Conservation (phyloP, 2,888 invertebrate genomes). For the Apoda limacodes region DNA sequence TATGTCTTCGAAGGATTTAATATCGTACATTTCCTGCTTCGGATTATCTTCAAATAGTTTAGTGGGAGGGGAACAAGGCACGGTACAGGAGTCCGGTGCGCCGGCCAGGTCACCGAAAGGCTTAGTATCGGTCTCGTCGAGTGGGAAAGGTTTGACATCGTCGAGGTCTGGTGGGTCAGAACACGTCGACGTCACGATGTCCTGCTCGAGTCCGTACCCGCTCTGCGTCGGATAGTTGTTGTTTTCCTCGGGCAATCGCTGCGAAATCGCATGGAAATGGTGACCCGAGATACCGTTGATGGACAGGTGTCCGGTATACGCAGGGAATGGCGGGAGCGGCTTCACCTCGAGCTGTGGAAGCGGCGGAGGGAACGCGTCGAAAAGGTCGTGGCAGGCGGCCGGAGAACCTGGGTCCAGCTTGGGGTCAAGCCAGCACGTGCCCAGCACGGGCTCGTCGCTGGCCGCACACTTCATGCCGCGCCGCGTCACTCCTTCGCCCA, state of each 20-base stretch:
- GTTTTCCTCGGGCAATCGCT: constrained; percentile 79
- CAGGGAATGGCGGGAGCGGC: constrained; percentile 85
- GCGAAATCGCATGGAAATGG: constrained; percentile 88
- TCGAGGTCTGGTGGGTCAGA: constrained; percentile 71
- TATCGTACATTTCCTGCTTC: constrained; percentile 76
- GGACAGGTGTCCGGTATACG: constrained; percentile 86
- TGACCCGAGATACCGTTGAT: constrained; percentile 91
- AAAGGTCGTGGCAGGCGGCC: constrained; percentile 71
- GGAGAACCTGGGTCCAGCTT: constrained; percentile 55
- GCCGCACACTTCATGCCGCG: constrained; percentile 73
- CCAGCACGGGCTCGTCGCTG: constrained; percentile 79
- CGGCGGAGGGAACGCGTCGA: constrained; percentile 76
- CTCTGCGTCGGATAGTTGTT: constrained; percentile 76
- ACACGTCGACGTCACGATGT: constrained; percentile 78
- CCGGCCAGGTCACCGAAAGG: constrained; percentile 61
- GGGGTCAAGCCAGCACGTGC: constrained; percentile 78
- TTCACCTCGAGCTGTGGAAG: constrained; percentile 85
- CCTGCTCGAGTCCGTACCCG: constrained; percentile 74
- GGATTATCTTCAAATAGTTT: constrained; percentile 62
- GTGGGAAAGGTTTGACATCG: constrained; percentile 71
- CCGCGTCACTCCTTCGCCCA: constrained; percentile 50
- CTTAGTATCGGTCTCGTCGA: constrained; percentile 64
- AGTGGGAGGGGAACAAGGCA: constrained; percentile 61
- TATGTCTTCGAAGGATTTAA: constrained; percentile 83
- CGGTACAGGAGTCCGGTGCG: constrained; percentile 70